Evolutionary conservation across 2,888 invertebrate genomes (phyloP), one percentile per base, ranked within the genome.

Genomic region (Morpho deidamia): DNA sequence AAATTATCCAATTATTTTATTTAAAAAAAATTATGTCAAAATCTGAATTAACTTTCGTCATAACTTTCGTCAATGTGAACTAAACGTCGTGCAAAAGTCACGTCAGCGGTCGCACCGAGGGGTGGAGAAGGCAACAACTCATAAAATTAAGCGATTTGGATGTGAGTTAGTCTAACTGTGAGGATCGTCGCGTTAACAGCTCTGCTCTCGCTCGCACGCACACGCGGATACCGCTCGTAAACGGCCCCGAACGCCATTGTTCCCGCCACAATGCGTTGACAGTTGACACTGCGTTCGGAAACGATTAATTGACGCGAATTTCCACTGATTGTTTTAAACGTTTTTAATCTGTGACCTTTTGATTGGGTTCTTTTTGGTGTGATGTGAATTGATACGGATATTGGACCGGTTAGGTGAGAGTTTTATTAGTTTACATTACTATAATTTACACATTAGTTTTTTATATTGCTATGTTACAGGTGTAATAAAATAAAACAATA

Each of bases 101-200:
- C 71, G 60, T 58, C 77, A 64, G 56, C 53, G 67, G 65, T 65
- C 66, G 67, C 66, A 67, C 66, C 72, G 82, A 83, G 86, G 88
- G 89, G 89, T 88, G 89, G 89, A 87, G 89, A 86, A 88, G 88
- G 88, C 89, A 89, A 88, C 89, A 90, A 90, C 90, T 90, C 90
- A 89, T 90, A 90, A 90, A 90, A 90, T 90, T 88, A 90, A 90
- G 89, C 89, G 90, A 89, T 89, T 89, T 87, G 87, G 88, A 86
- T 87, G 87, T 78, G 85, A 86, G 89, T 88, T 89, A 90, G 90
- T 90, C 83, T 86, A 84, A 88, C 87, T 84, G 87, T 81, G 86
- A 83, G 83, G 80, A 86, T 81, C 83, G 88, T 69, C 81, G 86
- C 83, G 87, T 83, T 81, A 85, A 83, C 87, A 84, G 55, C 55